Conservation (phyloP, 1,140 invertebrate species). For the Apis dorsata region DNA sequence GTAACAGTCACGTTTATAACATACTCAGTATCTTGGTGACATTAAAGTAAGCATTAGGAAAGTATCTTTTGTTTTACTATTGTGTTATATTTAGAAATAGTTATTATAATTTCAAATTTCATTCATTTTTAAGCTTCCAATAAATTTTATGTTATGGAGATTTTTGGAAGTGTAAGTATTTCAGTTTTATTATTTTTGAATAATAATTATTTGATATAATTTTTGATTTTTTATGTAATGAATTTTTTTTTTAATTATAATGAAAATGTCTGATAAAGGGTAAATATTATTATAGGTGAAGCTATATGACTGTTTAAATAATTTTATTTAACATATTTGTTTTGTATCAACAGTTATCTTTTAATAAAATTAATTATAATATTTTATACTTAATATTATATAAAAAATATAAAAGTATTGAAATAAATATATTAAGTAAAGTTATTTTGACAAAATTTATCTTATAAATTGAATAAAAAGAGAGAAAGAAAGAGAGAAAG, state of each 20-base stretch:
- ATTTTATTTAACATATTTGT: neutral
- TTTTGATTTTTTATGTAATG: neutral
- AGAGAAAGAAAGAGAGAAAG: neutral
- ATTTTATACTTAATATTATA: constrained; percentile 1
- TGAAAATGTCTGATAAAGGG: neutral
- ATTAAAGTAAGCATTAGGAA: constrained; percentile 26
- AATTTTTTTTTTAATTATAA: neutral
- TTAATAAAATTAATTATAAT: constrained; percentile 7
- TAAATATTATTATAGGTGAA: neutral
- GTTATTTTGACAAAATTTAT: neutral
- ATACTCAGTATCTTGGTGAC: constrained; percentile 55
- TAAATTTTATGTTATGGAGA: constrained; percentile 67
- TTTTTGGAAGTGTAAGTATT: constrained; percentile 73
- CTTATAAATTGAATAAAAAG: neutral
- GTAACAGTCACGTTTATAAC: constrained; percentile 63
- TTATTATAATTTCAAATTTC: constrained; percentile 16
- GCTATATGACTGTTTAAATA: neutral
- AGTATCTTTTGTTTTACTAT: constrained; percentile 10
- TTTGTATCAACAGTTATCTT: neutral
- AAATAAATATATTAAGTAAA: constrained; percentile 5
- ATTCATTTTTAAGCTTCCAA: constrained; percentile 27
- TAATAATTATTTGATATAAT: neutral
- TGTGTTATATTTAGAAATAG: neutral
- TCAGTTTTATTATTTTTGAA: neutral
- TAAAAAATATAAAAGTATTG: neutral